Conservation (phyloP, 2,113 vertebrate genomes). For the Lycaon pictus region DNA sequence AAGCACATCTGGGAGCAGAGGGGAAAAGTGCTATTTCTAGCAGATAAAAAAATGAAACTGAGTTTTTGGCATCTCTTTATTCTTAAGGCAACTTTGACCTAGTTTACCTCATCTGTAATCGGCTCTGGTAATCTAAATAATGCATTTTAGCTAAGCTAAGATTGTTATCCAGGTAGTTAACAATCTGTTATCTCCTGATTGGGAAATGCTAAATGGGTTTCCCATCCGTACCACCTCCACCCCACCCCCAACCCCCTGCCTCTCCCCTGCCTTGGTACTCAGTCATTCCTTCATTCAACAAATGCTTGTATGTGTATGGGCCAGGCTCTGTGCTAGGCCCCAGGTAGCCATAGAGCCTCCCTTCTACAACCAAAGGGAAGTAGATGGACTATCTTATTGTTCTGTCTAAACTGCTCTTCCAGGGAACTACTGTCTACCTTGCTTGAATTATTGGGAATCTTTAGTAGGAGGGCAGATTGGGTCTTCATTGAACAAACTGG, state of each 20-base stretch:
- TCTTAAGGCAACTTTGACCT: background rate
- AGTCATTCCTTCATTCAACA: too few species aligned
- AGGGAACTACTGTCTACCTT: background rate
- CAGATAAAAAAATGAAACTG: background rate
- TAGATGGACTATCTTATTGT: rapidly evolving
- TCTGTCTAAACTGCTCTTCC: background rate
- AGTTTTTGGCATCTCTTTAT: background rate
- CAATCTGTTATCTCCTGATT: background rate
- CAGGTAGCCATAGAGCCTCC: background rate
- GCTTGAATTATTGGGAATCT: background rate
- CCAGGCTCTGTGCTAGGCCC: background rate
- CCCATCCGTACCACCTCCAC: background rate
- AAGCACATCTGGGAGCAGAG: too few species aligned
- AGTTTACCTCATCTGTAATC: background rate
- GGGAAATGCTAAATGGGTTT: background rate
- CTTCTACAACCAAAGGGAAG: background rate
- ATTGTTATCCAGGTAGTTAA: background rate
- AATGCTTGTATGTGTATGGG: background rate
- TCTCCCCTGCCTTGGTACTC: background rate
- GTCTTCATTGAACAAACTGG: background rate
- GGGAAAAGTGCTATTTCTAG: background rate
- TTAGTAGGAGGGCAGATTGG: background rate
- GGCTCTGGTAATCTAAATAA: background rate
- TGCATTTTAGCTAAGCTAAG: background rate
- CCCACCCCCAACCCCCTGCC: background rate